A percentile compares a stretch with the other conserved stretches of the same genome.
Conservation (phyloP, 2,113 vertebrate genomes). For the Megalops atlanticus region DNA sequence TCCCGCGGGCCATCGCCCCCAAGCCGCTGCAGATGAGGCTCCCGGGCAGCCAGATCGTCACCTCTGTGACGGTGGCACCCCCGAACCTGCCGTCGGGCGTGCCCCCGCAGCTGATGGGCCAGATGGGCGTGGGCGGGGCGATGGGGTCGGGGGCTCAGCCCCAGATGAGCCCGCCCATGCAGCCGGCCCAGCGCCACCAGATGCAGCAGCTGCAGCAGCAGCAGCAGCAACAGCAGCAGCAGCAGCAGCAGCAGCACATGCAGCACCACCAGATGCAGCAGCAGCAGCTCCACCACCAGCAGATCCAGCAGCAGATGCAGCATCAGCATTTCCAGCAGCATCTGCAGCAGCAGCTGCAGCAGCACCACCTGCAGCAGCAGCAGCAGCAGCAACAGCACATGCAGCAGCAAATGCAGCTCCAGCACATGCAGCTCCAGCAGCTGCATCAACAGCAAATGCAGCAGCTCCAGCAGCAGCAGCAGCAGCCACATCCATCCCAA, state of each 20-base stretch:
- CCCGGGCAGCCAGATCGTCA: slow-evolving; percentile 87
- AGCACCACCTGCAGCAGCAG: slow-evolving; percentile 87
- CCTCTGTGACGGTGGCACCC: slow-evolving; percentile 84
- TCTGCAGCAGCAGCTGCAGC: slow-evolving; percentile 90
- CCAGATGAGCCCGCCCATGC: slow-evolving; percentile 85
- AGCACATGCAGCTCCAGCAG: slow-evolving; percentile 70
- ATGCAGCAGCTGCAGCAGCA: slow-evolving; percentile 40
- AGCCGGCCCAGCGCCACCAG: slow-evolving; percentile 57
- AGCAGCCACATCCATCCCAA: slow-evolving; percentile 78
- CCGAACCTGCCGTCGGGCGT: slow-evolving; percentile 85
- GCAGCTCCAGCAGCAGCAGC: slow-evolving; percentile 73
- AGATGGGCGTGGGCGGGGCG: slow-evolving; percentile 75
- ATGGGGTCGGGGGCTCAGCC: slow-evolving; percentile 78
- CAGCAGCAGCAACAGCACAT: slow-evolving; percentile 76
- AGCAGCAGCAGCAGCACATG: slow-evolving; percentile 93
- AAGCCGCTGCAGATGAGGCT: slow-evolving; percentile 94
- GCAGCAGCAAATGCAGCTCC: slow-evolving; percentile 77
- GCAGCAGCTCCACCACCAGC: slow-evolving; percentile 94
- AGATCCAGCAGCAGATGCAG: slow-evolving; percentile 89
- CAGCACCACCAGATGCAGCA: slow-evolving; percentile 97
- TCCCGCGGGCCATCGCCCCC: slow-evolving; percentile 92
- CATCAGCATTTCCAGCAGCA: slow-evolving; percentile 89
- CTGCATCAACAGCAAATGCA: slow-evolving; percentile 75
- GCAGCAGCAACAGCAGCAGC: slow-evolving; percentile 85
- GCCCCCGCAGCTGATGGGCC: slow-evolving; percentile 83